These are phyloP conservation scores for Oopsacas minuta DNA, from an alignment of 37 sponge, comb jelly and placozoan genomes.

Conservation along the genomic window DNA sequence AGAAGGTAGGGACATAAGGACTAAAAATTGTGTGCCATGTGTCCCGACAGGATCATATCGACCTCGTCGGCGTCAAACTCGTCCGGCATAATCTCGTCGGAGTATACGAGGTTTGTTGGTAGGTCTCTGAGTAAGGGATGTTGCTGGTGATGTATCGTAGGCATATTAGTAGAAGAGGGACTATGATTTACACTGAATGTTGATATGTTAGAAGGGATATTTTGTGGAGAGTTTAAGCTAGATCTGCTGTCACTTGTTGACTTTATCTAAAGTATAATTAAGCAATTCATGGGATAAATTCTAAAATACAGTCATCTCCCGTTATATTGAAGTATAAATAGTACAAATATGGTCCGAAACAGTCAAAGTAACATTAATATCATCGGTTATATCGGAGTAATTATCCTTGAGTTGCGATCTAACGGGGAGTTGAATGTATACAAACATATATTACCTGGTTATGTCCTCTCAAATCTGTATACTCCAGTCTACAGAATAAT, in stretches of 20 bases:
- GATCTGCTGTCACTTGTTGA: background rate
- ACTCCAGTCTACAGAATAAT: background rate
- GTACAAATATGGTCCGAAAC: no score
- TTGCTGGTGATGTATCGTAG: background rate
- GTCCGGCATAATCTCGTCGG: background rate
- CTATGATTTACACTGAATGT: conserved; percentile 1
- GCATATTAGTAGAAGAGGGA: background rate
- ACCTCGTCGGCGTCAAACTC: background rate
- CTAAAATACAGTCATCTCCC: no score
- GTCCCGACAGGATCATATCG: conserved; percentile 5
- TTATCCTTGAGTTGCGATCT: no score
- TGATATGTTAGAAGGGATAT: conserved; percentile 7
- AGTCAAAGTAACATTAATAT: no score
- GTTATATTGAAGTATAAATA: no score
- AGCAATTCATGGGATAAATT: no score
- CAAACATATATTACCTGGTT: background rate
- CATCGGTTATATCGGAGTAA: background rate
- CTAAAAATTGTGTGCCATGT: background rate
- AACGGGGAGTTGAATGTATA: no score
- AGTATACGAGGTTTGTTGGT: background rate
- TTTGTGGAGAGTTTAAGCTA: conserved; percentile 3
- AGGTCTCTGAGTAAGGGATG: background rate
- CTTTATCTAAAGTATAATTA: background rate
- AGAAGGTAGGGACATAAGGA: background rate
- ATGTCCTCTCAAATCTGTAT: background rate